Base-by-base conservation (phyloP, 2,888 invertebrate species). In the Acronicta psi region DNA sequence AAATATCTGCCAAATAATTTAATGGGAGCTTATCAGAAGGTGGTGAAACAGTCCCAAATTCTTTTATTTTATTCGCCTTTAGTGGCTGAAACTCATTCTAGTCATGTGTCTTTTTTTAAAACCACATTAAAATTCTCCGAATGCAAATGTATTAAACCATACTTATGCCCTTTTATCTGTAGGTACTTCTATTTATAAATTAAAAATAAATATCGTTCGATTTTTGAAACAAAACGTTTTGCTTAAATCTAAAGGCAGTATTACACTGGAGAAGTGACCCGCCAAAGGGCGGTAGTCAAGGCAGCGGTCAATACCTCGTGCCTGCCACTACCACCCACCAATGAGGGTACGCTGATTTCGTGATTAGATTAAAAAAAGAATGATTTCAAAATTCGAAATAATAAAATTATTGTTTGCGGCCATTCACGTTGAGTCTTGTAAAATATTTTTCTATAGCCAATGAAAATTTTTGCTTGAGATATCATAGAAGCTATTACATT, bases 291-390 rank as follows among this genome's bases (percentile, higher is more conserved):
- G 61, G 69, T 61, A 75, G 81, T 79, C 78, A 83, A 75, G 81
- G 80, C 78, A 83, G 80, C 88, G 91, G 92, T 90, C 91, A 91
- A 91, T 91, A 91, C 84, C 74, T 82, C 81, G 92, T 92, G 83
- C 89, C 87, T 78, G 86, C 80, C 84, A 71, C 86, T 86, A 75
- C 90, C 92, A 86, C 73, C 83, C 89, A 79, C 86, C 80, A 77
- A 80, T 77, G 79, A 80, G 84, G 82, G 83, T 76, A 83, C 79
- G 74, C 79, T 82, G 89, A 88, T 89, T 85, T 75, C 85, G 83
- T 86, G 87, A 85, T 86, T 80, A 86, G 85, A 88, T 87, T 85
- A 83, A 84, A 87, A 85, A 77, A 83, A 79, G 58, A 80, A 83
- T 81, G 65, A 78, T 81, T 82, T 75, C 66, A 62, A 69, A 79